Conservation (phyloP, 2,888 invertebrate genomes). For the Trachelus stipa region DNA sequence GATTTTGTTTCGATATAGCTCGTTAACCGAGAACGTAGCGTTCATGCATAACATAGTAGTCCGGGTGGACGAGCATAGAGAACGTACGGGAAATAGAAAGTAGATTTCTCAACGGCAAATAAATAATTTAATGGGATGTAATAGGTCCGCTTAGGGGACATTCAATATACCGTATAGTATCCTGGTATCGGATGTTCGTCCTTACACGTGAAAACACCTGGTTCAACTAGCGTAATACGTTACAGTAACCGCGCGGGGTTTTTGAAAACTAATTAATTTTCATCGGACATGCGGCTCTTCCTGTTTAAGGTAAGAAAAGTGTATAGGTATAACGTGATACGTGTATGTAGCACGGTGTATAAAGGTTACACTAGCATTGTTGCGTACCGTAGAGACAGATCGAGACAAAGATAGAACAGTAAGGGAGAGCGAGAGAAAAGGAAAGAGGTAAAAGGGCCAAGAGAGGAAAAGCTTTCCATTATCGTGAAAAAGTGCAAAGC, state of each 20-base stretch:
- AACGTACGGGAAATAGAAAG: constrained; percentile 46
- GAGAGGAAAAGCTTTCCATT: not conserved
- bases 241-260: not conserved
- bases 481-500: not conserved
- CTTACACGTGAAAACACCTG: constrained; percentile 26
- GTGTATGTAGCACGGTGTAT: too few relatives aligned
- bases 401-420: not conserved
- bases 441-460: not conserved
- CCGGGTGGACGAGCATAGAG: constrained; percentile 18
- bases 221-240: constrained; percentile 31
- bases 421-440: not conserved
- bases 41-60: constrained; percentile 51
- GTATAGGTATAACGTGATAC: not conserved
- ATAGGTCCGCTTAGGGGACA: constrained; percentile 35
- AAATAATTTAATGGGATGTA: constrained; percentile 49
- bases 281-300: constrained; percentile 38
- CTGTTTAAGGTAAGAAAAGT: constrained; percentile 31
- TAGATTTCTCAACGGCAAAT: constrained; percentile 47
- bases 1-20: constrained; percentile 51
- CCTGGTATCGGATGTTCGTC: constrained; percentile 39
- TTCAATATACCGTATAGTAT: constrained; percentile 32
- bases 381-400: not conserved
- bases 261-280: constrained; percentile 37
- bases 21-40: constrained; percentile 50
- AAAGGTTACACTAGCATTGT: not conserved